Evolutionary conservation across 2,888 invertebrate genomes (phyloP), one percentile per base, ranked within the genome.

Genomic region (Poecilobothrus nobilitatus): DNA sequence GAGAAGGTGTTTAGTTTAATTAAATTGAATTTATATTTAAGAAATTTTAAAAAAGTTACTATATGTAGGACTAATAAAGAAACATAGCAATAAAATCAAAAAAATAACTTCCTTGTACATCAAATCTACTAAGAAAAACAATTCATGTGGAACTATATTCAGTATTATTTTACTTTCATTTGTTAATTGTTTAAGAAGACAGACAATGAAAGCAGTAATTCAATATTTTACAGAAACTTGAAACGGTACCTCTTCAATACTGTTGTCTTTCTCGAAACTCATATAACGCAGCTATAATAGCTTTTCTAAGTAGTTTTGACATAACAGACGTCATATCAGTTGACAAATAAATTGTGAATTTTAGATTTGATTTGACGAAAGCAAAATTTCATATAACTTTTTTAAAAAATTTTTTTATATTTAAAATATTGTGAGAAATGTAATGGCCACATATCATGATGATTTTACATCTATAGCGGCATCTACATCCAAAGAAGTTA

Each of bases 401-500:
- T 53, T 53, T 12, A 53, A 18, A 53, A 9, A 37, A 37, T 1
- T 37, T 37, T 10, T 10, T 10, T 37, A 37, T 37, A 37, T 37
- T 37, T 37, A 12, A 53, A 53, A 53, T 4, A 53, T n/a, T 6
- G 3, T 53, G 6, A 53, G 53, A 53, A n/a, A 53, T 53, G 53
- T 53, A 53, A 53, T 53, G 53, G 53, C 53, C 53, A 53, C 53
- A 18, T 53, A 53, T 53, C 53, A 53, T 53, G 53, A 53, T 18
- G 53, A 53, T 53, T 53, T 53, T 53, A 53, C n/a, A 53, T 53
- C 53, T 18, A 53, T 63, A 22, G 20, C 22, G 68, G 70, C 70
- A 66, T 64, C 72, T 67, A 66, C 66, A 68, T 63, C 69, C 70
- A 65, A 70, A 63, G 71, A 70, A 66, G 70, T 71, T 63, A 63